phyloP scores from a whole-genome alignment of 2,113 vertebrate species.

The Fukomys damarensis region DNA sequence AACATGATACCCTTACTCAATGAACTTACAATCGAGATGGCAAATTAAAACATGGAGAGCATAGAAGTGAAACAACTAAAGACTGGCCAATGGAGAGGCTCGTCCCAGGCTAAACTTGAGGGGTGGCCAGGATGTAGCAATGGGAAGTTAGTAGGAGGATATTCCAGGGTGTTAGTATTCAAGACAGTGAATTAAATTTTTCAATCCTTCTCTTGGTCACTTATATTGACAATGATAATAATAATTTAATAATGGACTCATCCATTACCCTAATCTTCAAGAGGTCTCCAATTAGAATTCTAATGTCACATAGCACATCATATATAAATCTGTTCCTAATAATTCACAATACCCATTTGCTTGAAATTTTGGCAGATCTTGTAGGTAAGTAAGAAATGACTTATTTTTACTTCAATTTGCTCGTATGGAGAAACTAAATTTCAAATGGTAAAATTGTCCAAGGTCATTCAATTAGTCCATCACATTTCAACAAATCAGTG shows the following conservation, averaged over 20 bases:
- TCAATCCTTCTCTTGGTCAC: neutral
- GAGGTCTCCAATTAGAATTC: neutral
- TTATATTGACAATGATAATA: too few relatives aligned
- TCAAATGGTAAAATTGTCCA: conserved; percentile 7
- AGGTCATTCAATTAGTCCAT: neutral
- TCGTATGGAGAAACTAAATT: neutral
- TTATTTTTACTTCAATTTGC: neutral
- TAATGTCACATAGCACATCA: neutral
- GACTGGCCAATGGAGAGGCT: neutral
- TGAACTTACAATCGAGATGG: neutral
- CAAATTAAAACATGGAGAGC: neutral
- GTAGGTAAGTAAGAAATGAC: neutral
- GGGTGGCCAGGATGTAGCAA: neutral
- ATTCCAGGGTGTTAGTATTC: neutral
- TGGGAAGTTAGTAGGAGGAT: neutral
- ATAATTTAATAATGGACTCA: conserved; percentile 61
- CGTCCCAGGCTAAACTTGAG: neutral
- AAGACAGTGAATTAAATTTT: conserved; percentile 30
- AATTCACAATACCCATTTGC: neutral
- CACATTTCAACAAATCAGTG: neutral
- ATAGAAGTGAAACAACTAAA: neutral
- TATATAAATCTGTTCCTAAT: conserved; percentile 50
- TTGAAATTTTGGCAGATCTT: conserved; percentile 24
- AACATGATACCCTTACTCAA: neutral
- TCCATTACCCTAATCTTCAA: conserved; percentile 50